phyloP scores from a whole-genome alignment of 2,888 invertebrate species.

The Chromoteleia sp. region DNA sequence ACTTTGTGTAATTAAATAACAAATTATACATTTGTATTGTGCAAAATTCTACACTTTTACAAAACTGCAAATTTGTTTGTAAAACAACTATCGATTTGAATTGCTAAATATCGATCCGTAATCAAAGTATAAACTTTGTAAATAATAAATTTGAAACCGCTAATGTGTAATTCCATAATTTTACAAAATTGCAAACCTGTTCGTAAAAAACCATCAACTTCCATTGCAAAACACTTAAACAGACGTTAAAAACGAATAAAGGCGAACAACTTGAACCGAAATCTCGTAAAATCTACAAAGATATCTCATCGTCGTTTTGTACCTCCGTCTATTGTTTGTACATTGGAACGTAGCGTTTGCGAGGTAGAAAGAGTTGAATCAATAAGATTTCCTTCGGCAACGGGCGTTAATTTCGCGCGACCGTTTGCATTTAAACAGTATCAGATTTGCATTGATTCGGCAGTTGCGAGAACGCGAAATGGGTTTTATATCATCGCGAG shows the following conservation, averaged over 20 bases:
- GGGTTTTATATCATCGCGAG: conserved; percentile 40
- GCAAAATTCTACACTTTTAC: too few species aligned
- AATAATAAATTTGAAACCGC: too few species aligned
- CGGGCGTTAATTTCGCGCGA: conserved; percentile 44
- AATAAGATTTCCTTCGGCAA: conserved; percentile 37
- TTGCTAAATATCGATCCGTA: too few species aligned
- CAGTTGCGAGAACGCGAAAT: conserved; percentile 27
- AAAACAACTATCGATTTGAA: too few species aligned
- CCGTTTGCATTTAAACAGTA: conserved; percentile 49
- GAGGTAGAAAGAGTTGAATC: conserved; percentile 31
- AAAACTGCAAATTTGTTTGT: too few species aligned
- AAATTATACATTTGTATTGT: too few species aligned
- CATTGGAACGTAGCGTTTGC: conserved; percentile 2
- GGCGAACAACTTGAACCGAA: not conserved
- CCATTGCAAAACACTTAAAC: not conserved
- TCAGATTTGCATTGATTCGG: conserved; percentile 51
- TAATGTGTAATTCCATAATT: too few species aligned
- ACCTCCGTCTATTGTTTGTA: conserved; percentile 38
- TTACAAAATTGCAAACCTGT: too few species aligned
- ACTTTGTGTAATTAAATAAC: too few species aligned
- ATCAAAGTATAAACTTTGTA: too few species aligned
- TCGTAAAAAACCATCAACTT: not conserved
- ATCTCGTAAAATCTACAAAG: conserved; percentile 6
- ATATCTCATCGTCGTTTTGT: conserved; percentile 7
- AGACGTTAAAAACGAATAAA: not conserved